A percentile compares a stretch with the other conserved stretches of the same genome.
Conservation (phyloP, 1,140 invertebrate genomes). For the Aphelinus certus region DNA sequence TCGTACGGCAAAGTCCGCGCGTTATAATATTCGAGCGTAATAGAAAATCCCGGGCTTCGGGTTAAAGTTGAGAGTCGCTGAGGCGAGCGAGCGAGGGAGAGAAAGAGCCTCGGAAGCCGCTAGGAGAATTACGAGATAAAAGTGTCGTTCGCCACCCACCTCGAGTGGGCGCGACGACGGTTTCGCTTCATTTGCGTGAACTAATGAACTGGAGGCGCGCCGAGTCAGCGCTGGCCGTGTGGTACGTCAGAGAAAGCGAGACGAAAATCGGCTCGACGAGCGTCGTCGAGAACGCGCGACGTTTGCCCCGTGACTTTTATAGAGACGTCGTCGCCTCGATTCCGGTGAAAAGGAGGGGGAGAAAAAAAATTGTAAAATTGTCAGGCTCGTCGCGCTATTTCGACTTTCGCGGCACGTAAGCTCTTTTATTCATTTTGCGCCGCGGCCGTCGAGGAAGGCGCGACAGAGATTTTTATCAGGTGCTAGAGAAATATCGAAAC, state of each 20-base stretch:
- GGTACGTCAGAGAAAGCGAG: slow-evolving; percentile 30
- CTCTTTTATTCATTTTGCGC: slow-evolving; percentile 28
- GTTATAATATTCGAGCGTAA: slow-evolving; percentile 29
- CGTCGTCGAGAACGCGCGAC: slow-evolving; percentile 20
- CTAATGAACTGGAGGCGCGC: slow-evolving; percentile 46
- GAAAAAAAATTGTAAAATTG: too few relatives aligned
- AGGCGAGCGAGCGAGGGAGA: slow-evolving; percentile 6
- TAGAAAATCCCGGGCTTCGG: slow-evolving; percentile 15
- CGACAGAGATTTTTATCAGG: slow-evolving; percentile 23
- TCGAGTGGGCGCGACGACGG: slow-evolving; percentile 11
- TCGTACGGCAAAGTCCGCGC: slow-evolving; percentile 11
- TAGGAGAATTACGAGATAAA: slow-evolving; percentile 45
- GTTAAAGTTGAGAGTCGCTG: slow-evolving; percentile 36
- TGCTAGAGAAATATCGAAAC: slow-evolving; percentile 20
- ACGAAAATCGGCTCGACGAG: slow-evolving; percentile 20
- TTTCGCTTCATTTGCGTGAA: slow-evolving; percentile 48
- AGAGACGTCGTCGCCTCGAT: neutral
- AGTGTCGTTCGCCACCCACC: slow-evolving; percentile 37
- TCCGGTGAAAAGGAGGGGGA: neutral
- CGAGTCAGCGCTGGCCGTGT: slow-evolving; percentile 38
- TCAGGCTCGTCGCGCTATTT: neutral
- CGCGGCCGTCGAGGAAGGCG: neutral
- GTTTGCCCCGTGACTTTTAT: slow-evolving; percentile 26
- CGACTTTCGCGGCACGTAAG: slow-evolving; percentile 27
- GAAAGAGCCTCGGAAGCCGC: neutral